Conservation (phyloP, 2,888 invertebrate species). For the Antheraea assamensis region DNA sequence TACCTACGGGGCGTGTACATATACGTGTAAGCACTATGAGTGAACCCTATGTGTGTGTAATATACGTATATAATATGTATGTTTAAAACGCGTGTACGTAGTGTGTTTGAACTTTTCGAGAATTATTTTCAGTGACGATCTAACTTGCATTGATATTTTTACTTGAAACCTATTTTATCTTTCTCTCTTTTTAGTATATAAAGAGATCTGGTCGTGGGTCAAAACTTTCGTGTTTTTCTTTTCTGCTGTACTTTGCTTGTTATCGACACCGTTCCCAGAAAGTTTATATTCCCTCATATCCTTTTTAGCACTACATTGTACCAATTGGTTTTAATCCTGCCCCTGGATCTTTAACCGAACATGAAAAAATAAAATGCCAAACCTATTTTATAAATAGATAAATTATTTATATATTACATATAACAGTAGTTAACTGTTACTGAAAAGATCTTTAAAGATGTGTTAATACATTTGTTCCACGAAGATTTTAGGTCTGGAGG, state of each 20-base stretch:
- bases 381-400: neutral
- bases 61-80: conserved; percentile 36
- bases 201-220: too few relatives aligned
- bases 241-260: neutral
- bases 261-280: neutral
- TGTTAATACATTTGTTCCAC: neutral
- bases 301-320: neutral
- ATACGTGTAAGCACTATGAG: conserved; percentile 25
- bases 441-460: neutral
- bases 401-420: neutral
- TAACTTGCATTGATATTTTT: neutral
- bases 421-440: neutral
- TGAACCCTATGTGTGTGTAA: conserved; percentile 36
- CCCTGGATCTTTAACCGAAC: neutral
- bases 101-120: conserved; percentile 53
- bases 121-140: conserved; percentile 48
- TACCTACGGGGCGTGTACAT: conserved; percentile 43
- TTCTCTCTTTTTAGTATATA: too few relatives aligned
- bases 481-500: too few relatives aligned
- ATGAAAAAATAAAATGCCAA: neutral
- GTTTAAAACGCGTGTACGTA: conserved; percentile 43
- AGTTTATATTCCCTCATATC: neutral
- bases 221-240: neutral
- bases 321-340: neutral
- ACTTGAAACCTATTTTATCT: neutral